Conservation (phyloP, 2,888 invertebrate species). For the Dicycla oo region DNA sequence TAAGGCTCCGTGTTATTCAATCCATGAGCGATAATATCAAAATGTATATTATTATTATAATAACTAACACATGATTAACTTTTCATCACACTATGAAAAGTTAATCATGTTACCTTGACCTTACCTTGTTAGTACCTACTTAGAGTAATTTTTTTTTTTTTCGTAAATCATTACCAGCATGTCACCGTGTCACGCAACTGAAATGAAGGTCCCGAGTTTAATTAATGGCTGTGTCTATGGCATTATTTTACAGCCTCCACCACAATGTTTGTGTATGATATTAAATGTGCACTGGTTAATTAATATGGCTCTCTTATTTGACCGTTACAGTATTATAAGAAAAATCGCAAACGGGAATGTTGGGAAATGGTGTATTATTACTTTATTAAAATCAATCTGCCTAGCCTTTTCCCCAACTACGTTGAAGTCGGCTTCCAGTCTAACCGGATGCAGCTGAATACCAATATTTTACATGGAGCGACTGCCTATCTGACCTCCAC, state of each 20-base stretch:
- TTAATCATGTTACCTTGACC: constrained; percentile 48
- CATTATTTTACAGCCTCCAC: constrained; percentile 22
- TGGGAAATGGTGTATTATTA: background rate
- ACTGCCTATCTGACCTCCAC: too few relatives aligned
- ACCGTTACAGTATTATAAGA: constrained; percentile 6
- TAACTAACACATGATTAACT: too few relatives aligned
- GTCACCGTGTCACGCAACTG: constrained; percentile 41
- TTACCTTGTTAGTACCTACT: constrained; percentile 14
- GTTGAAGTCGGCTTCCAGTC: too few relatives aligned
- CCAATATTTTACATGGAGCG: too few relatives aligned
- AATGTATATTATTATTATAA: constrained; percentile 12
- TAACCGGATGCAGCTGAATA: too few relatives aligned
- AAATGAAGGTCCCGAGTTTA: constrained; percentile 30
- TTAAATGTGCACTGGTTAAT: constrained; percentile 24
- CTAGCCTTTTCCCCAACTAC: too few relatives aligned
- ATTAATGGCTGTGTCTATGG: constrained; percentile 30
- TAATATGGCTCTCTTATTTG: constrained; percentile 10
- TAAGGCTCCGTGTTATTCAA: constrained; percentile 15
- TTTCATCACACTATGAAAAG: constrained; percentile 25
- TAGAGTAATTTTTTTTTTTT: constrained; percentile 17
- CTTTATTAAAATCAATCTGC: too few relatives aligned
- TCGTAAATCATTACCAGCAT: constrained; percentile 13
- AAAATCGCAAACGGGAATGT: constrained; percentile 1
- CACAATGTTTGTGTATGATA: constrained; percentile 42
- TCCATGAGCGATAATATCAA: constrained; percentile 25